phyloP scores from a whole-genome alignment of 2,113 vertebrate genomes.

The Myxocyprinus asiaticus region DNA sequence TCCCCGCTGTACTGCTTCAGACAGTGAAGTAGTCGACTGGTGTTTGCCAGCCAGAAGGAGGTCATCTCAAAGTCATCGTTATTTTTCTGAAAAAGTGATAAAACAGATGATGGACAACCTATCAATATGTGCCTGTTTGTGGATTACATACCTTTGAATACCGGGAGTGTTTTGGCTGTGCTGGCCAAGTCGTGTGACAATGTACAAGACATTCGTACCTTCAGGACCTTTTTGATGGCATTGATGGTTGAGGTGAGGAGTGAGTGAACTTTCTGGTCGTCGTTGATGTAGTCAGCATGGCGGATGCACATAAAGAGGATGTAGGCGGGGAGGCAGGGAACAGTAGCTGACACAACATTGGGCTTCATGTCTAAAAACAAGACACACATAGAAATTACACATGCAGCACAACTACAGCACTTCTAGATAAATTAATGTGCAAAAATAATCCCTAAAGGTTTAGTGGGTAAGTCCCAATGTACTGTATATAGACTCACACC shows the following conservation, averaged over 20 bases:
- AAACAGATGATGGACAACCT: too few relatives aligned
- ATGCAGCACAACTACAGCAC: neutral
- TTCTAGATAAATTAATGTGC: too few relatives aligned
- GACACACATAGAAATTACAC: neutral
- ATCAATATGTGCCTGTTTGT: too few relatives aligned
- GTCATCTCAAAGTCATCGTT: slow-evolving; percentile 86
- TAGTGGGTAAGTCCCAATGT: neutral
- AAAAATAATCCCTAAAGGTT: neutral
- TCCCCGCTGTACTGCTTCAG: slow-evolving; percentile 97
- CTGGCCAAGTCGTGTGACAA: neutral
- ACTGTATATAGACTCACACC: too few relatives aligned
- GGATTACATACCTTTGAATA: neutral
- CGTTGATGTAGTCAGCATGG: slow-evolving; percentile 88
- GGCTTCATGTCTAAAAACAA: slow-evolving; percentile 83
- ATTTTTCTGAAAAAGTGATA: slow-evolving; percentile 77
- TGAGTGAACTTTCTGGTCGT: slow-evolving; percentile 92
- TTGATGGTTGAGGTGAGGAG: slow-evolving; percentile 93
- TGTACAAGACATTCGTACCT: slow-evolving; percentile 71
- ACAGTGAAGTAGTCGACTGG: slow-evolving; percentile 91
- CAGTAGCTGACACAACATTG: slow-evolving; percentile 75
- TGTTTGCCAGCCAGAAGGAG: slow-evolving; percentile 92
- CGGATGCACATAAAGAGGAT: slow-evolving; percentile 97
- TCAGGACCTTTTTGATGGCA: slow-evolving; percentile 89
- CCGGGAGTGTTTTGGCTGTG: neutral
- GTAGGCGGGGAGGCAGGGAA: slow-evolving; percentile 93